Conservation (phyloP, 1,140 invertebrate genomes). For the Batillaria attramentaria region DNA sequence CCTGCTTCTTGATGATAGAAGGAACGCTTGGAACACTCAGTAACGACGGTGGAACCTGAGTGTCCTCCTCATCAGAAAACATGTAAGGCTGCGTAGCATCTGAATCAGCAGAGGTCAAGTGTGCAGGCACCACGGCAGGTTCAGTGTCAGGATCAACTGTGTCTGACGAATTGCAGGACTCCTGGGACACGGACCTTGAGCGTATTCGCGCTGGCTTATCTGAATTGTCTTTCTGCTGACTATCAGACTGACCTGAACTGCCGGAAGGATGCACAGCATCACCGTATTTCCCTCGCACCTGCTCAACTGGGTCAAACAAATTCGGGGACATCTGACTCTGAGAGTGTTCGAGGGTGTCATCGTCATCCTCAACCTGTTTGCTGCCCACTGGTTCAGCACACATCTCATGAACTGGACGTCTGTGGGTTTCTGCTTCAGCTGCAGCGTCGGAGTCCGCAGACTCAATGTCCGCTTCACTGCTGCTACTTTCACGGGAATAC, state of each 20-base stretch:
- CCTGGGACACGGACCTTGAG: neutral
- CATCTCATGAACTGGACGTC: neutral
- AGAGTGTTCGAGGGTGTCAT: too few species aligned
- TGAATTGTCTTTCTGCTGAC: neutral
- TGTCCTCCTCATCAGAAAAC: neutral
- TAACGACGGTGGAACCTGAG: neutral
- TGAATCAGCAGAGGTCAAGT: neutral
- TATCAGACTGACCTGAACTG: neutral
- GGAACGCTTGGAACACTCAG: neutral
- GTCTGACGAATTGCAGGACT: neutral
- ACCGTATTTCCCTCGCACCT: too few species aligned
- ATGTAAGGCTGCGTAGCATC: constrained; percentile 22
- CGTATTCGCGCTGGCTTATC: neutral
- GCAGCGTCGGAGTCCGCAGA: neutral
- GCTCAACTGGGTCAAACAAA: too few species aligned
- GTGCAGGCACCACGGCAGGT: too few species aligned
- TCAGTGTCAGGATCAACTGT: neutral
- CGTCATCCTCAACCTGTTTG: neutral
- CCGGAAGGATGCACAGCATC: neutral
- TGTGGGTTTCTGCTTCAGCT: neutral
- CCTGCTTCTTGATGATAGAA: neutral
- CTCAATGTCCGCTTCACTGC: constrained; percentile 1
- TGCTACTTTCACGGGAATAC: neutral
- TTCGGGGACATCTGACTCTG: too few species aligned
- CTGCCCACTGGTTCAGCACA: neutral